Base-by-base conservation (phyloP, 2,888 invertebrate species). In the Blastobasis adustella region DNA sequence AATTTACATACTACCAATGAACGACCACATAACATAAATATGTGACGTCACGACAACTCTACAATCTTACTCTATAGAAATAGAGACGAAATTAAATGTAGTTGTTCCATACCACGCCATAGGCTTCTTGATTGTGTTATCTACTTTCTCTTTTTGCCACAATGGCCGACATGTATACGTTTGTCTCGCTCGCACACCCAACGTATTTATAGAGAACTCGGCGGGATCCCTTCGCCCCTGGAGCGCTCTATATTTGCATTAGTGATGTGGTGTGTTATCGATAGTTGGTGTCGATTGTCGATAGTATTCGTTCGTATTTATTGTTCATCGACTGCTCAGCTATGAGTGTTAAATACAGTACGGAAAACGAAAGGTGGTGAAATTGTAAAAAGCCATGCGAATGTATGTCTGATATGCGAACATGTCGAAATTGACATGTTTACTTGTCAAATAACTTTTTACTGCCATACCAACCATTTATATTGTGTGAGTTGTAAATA, bases 141-240 rank as follows among this genome's bases (percentile, higher is more conserved):
- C 52, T 52, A 59, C 55, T 61, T 56, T 83, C 82, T 66, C 77
- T 65, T 58, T 82, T 74, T 63, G 45, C 56, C 73, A 39, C 56
- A 45, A 52, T 59, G 57, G 57, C 54, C 56, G 60, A 57, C 55
- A 51, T 55, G 46, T 74, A 55, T 54, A 47, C 58, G 62, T 62
- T 51, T 79, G 79, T 71, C 71, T 56, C 56, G 82, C 71, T 62
- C 54, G 59, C 69, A 58, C 61, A 60, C 60, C 63, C 61, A 61
- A 71, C 71, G 76, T 81, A 82, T 82, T 82, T 81, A 81, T 82
- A 82, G 81, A 68, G 70, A 65, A 62, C 65, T 63, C 66, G 51
- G 63, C 62, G 69, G 69, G 70, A 70, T 71, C 69, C 63, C 66
- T 49, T 51, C 76, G 75, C 80, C 80, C 79, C 78, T 68, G 74